Percentiles rank a stretch among this genome's conserved stretches.
Conservation (phyloP, 2,888 invertebrate genomes). For the Halocaridina rubra region DNA sequence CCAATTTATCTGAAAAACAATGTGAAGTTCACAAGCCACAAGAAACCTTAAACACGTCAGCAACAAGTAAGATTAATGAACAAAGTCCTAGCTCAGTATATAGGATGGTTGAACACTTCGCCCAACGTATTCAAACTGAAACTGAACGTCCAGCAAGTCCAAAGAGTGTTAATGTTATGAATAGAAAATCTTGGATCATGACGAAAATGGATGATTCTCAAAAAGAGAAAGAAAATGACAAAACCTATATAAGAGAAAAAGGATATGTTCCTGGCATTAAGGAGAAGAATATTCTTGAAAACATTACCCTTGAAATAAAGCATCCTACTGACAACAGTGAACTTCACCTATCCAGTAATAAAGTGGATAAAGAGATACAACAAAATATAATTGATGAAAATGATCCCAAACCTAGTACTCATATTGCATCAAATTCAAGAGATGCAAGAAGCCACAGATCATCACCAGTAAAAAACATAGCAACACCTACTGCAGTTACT, state of each 20-base stretch:
- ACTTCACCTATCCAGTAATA: background rate
- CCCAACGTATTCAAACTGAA: constrained; percentile 27
- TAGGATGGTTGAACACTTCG: constrained; percentile 40
- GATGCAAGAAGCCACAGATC: background rate
- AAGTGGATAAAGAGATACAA: background rate
- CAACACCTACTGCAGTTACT: background rate
- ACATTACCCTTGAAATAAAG: background rate
- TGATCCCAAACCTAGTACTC: background rate
- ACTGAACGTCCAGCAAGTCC: constrained; percentile 9
- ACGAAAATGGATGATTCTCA: background rate
- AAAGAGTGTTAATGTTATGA: constrained; percentile 2
- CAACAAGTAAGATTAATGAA: too few species aligned
- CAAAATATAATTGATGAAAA: background rate
- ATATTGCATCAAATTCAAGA: background rate
- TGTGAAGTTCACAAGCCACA: too few species aligned
- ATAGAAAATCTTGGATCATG: background rate
- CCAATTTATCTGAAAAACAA: too few species aligned
- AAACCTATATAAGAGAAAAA: too few species aligned
- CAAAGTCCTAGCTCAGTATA: constrained; percentile 11
- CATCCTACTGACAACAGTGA: background rate
- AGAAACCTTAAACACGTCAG: too few species aligned
- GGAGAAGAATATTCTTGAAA: background rate
- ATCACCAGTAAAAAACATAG: background rate
- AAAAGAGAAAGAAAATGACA: background rate
- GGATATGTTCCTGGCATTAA: too few species aligned